A percentile compares a stretch with the other conserved stretches of the same genome.
Evolutionary conservation across 2,797 vertebrate genomes (phyloP).

Genomic region (Parambassis ranga): DNA sequence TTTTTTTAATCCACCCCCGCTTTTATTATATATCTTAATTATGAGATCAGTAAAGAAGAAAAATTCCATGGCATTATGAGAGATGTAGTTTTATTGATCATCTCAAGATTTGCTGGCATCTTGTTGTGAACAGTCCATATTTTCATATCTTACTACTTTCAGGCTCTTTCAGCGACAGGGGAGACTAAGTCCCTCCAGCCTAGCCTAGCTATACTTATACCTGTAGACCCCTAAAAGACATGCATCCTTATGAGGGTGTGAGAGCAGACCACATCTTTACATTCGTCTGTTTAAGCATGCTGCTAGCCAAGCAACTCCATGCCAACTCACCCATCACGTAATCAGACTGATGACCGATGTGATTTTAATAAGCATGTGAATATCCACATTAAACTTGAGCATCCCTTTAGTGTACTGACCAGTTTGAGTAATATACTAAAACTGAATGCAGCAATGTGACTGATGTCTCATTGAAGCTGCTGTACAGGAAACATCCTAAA

Average conservation of each 20-base stretch:
- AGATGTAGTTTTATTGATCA: background rate
- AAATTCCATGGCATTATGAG: conserved; percentile 16
- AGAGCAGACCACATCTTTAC: no score
- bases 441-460: background rate
- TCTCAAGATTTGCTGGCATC: no score
- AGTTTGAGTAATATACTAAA: background rate
- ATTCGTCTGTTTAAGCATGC: background rate
- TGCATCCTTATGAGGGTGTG: no score
- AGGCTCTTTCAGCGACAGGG: no score
- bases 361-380: background rate
- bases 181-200: no score
- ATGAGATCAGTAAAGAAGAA: conserved; percentile 16
- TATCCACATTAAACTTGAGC: background rate
- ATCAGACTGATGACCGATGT: background rate
- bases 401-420: background rate
- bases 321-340: background rate
- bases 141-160: no score
- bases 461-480: background rate
- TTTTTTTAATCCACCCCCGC: background rate
- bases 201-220: no score
- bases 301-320: background rate
- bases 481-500: conserved; percentile 6
- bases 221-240: no score
- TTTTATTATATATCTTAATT: conserved; percentile 31
- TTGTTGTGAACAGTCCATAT: no score